Evolutionary conservation across 1,140 invertebrate genomes (phyloP).

Genomic region (Chrysopa pallens): DNA sequence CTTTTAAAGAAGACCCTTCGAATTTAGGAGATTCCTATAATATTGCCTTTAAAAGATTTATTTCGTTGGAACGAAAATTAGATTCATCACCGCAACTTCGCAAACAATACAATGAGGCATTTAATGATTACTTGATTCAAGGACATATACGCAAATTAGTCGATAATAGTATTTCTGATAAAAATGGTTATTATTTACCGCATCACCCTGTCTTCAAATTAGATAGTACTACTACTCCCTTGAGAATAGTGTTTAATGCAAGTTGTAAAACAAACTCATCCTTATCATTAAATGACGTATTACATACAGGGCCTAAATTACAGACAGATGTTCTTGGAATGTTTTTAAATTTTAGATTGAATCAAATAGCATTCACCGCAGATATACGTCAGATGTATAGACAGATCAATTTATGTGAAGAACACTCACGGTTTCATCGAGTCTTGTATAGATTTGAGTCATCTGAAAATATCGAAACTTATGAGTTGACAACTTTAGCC

Average conservation of each 20-base stretch:
- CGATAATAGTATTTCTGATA: too few relatives aligned
- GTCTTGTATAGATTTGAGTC: neutral
- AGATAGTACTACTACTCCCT: neutral
- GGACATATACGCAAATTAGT: too few relatives aligned
- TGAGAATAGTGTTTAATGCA: constrained; percentile 8
- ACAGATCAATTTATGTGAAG: neutral
- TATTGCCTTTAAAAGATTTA: too few relatives aligned
- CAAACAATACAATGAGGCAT: too few relatives aligned
- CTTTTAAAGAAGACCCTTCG: too few relatives aligned
- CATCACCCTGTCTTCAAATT: constrained; percentile 6
- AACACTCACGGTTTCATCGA: neutral
- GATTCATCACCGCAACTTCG: too few relatives aligned
- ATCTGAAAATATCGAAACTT: neutral
- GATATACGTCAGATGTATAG: constrained; percentile 1
- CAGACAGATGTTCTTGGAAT: constrained; percentile 1
- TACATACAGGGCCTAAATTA: constrained; percentile 2
- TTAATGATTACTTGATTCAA: too few relatives aligned
- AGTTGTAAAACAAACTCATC: constrained; percentile 1
- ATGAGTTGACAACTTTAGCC: neutral
- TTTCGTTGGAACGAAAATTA: too few relatives aligned
- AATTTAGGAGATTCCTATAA: too few relatives aligned
- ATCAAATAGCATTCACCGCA: neutral
- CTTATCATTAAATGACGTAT: constrained; percentile 2
- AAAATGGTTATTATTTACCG: constrained; percentile 2
- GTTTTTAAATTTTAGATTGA: neutral